These are phyloP conservation scores for Galleria mellonella DNA, from an alignment of 1,140 invertebrate species.

Conservation along the genomic window DNA sequence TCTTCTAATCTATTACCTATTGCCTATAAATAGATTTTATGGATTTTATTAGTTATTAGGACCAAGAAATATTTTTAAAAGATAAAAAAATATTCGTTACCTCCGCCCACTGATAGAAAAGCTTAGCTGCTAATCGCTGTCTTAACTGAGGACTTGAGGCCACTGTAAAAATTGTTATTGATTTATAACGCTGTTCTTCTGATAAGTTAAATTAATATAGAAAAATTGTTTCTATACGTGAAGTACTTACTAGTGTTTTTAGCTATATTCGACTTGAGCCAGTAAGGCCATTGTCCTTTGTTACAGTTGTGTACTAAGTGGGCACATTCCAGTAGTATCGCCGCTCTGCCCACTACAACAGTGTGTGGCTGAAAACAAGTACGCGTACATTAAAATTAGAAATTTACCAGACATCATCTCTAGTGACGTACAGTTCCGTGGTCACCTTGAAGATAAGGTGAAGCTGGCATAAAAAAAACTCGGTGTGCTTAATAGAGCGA, in stretches of 20 bases:
- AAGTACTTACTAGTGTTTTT: slow-evolving; percentile 46
- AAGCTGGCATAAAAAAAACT: too few species aligned
- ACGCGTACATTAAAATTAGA: neutral
- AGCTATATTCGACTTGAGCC: slow-evolving; percentile 55
- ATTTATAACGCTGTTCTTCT: too few species aligned
- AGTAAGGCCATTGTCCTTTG: slow-evolving; percentile 94
- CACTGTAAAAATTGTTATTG: slow-evolving; percentile 31
- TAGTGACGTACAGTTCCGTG: too few species aligned
- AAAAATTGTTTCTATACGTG: too few species aligned
- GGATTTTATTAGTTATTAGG: neutral
- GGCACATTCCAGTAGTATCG: slow-evolving; percentile 94
- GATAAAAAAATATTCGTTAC: slow-evolving; percentile 65
- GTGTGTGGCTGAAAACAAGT: slow-evolving; percentile 86
- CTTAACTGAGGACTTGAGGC: slow-evolving; percentile 59
- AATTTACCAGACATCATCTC: too few species aligned
- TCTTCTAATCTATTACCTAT: slow-evolving; percentile 92
- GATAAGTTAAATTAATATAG: too few species aligned
- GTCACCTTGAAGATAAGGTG: too few species aligned
- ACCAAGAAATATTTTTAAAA: too few species aligned
- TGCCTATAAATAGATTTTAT: slow-evolving; percentile 37
- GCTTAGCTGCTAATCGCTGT: slow-evolving; percentile 93
- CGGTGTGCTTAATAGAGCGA: too few species aligned
- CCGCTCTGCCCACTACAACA: slow-evolving; percentile 92
- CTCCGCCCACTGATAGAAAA: slow-evolving; percentile 98
- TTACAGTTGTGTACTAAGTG: slow-evolving; percentile 98